Evolutionary conservation across 2,797 vertebrate genomes (phyloP), one percentile per base, ranked within the genome.

Genomic region (Telmatherina bonti): DNA sequence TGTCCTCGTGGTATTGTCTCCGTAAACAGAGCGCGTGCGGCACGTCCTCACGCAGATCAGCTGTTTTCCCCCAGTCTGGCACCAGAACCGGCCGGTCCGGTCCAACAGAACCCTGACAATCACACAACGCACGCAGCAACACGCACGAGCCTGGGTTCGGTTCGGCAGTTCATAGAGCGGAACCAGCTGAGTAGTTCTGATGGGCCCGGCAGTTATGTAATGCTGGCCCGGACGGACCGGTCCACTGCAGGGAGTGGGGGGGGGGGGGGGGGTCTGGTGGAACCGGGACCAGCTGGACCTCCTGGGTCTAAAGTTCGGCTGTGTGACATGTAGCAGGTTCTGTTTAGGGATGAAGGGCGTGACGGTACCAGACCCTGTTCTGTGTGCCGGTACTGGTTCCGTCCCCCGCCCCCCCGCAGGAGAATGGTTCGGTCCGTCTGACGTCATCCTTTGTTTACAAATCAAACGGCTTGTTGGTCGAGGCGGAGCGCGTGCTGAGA

Each of bases 381-480:
- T 16, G 43, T 20, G 12, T 45, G 18, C 7, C 16, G 31, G 31
- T 33, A 33, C 31, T 8, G 31, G 31, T 3, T 1, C 24, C 7
- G 2, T 6, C 20, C 22, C 8, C 58, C 22, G 30, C 52, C 54
- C 31, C 24, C 30, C 11, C 0, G 0, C 0, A 2, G 8, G 1
- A 0, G 8, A 2, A 47, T 95, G 93, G 94, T 93, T 88, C 70
- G 15, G 76, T 77, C 94, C 91, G 15, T 3, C 0, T 8, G 72
- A 84, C 96, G 96, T 96, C 95, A 96, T 33, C 95, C 94, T 95
- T 97, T 97, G 96, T 97, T 97, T 97, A 96, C 96, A 97, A 96
- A 96, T 94, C 88, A 81, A 80, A 94, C 70, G 79, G 59, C 89
- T 26, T 64, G 12, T 79, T 85, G 88, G 91, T 79, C 7, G 12